Evolutionary conservation across 2,113 vertebrate species (phyloP).

Genomic region (Rattus rattus): DNA sequence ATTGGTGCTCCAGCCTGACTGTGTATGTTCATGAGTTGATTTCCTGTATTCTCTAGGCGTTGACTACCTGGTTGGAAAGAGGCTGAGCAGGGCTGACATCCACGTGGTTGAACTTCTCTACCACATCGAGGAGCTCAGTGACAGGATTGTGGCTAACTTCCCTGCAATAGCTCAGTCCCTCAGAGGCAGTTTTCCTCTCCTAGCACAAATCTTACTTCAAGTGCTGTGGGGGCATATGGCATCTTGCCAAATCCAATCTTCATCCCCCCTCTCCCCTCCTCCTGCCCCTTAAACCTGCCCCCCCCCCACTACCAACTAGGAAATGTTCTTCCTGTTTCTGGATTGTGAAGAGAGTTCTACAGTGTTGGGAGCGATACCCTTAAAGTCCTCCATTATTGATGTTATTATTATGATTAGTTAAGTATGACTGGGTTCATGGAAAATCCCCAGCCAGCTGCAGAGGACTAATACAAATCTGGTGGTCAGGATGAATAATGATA

Average conservation of each 20-base stretch:
- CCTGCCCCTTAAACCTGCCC: no score
- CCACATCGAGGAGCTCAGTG: conserved; percentile 89
- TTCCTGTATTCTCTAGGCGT: conserved; percentile 79
- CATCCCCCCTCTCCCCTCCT: no score
- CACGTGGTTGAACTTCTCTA: conserved; percentile 90
- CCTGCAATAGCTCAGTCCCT: conserved; percentile 29
- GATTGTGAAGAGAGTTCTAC: not conserved
- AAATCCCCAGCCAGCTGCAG: no score
- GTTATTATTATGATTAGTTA: no score
- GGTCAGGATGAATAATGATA: no score
- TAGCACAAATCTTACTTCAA: not conserved
- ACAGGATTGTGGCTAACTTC: conserved; percentile 86
- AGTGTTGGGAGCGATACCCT: no score
- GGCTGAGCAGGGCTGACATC: conserved; percentile 68
- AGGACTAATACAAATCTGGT: no score
- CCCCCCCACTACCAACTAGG: accelerated
- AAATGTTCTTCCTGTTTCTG: not conserved
- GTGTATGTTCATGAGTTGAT: not conserved
- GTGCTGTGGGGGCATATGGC: accelerated
- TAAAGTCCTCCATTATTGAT: no score
- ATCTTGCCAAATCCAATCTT: no score
- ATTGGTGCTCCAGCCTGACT: no score
- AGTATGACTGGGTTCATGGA: no score
- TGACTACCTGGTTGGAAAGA: conserved; percentile 56
- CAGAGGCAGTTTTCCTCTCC: not conserved